Percentiles rank a stretch among this genome's conserved stretches.
phyloP scores from a whole-genome alignment of 2,888 invertebrate species.

The Drosophila barbarae region DNA sequence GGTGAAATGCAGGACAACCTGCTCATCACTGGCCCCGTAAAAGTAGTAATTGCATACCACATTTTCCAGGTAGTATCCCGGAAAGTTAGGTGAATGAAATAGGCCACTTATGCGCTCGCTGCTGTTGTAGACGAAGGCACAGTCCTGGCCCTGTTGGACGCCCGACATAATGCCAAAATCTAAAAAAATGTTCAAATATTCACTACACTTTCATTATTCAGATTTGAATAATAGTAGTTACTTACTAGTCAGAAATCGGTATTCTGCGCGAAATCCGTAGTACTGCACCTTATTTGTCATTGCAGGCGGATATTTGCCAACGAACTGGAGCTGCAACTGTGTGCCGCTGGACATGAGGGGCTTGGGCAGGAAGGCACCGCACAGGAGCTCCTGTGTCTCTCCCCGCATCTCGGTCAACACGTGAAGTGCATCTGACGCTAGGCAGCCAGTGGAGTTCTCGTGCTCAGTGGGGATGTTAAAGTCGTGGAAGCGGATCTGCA shows the following conservation, averaged over 20 bases:
- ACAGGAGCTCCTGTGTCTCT: slow-evolving; percentile 92
- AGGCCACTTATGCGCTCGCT: slow-evolving; percentile 88
- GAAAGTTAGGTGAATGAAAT: slow-evolving; percentile 92
- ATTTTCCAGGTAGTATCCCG: slow-evolving; percentile 93
- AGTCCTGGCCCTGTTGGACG: slow-evolving; percentile 87
- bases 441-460: slow-evolving; percentile 75
- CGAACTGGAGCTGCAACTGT: slow-evolving; percentile 91
- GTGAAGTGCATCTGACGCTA: slow-evolving; percentile 75
- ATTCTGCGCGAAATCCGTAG: slow-evolving; percentile 92
- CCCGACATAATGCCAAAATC: slow-evolving; percentile 94
- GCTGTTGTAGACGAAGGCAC: slow-evolving; percentile 94
- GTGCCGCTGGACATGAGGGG: slow-evolving; percentile 96
- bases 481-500: slow-evolving; percentile 78
- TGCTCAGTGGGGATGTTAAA: slow-evolving; percentile 77
- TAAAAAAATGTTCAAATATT: slow-evolving; percentile 78
- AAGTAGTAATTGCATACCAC: slow-evolving; percentile 96
- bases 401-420: slow-evolving; percentile 90
- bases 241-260: slow-evolving; percentile 94
- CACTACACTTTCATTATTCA: neutral
- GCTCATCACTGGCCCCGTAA: slow-evolving; percentile 88
- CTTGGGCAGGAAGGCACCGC: slow-evolving; percentile 89
- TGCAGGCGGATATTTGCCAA: slow-evolving; percentile 82
- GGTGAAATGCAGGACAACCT: slow-evolving; percentile 90
- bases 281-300: slow-evolving; percentile 85
- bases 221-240: neutral